Percentiles rank a stretch among this genome's conserved stretches.
phyloP scores from a whole-genome alignment of 2,797 vertebrate genomes.

The Staurois parvus region DNA sequence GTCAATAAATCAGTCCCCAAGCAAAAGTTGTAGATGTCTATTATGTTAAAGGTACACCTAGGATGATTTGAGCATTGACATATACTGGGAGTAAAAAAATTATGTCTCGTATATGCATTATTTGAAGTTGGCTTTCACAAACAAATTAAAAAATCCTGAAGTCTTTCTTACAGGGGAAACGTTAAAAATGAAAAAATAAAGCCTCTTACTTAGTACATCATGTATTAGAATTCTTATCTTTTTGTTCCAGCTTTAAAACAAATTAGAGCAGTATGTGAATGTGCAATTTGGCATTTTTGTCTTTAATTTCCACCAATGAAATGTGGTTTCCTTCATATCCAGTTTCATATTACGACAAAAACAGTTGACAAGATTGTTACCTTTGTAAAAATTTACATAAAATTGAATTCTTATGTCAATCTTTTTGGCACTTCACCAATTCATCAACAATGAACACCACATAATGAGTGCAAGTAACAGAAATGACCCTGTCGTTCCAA shows the following conservation, averaged over 20 bases:
- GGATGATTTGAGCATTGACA: no score
- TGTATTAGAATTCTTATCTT: conserved; percentile 18
- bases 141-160: background rate
- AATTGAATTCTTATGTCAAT: background rate
- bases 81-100: no score
- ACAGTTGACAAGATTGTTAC: background rate
- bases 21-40: no score
- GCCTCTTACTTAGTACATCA: background rate
- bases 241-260: conserved; percentile 46
- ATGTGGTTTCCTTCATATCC: conserved; percentile 24
- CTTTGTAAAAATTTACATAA: background rate
- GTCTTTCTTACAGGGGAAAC: background rate
- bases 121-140: no score
- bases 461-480: no score
- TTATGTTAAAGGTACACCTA: no score
- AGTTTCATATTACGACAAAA: background rate
- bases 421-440: no score
- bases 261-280: conserved; percentile 39
- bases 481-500: no score
- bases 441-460: no score
- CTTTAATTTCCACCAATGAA: conserved; percentile 3
- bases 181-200: background rate
- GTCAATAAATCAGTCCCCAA: no score
- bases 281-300: conserved; percentile 40
- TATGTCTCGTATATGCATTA: no score